A percentile compares a stretch with the other conserved stretches of the same genome.
These are phyloP conservation scores for Coilia nasus DNA, from an alignment of 2,797 vertebrate genomes.

Conservation along the genomic window DNA sequence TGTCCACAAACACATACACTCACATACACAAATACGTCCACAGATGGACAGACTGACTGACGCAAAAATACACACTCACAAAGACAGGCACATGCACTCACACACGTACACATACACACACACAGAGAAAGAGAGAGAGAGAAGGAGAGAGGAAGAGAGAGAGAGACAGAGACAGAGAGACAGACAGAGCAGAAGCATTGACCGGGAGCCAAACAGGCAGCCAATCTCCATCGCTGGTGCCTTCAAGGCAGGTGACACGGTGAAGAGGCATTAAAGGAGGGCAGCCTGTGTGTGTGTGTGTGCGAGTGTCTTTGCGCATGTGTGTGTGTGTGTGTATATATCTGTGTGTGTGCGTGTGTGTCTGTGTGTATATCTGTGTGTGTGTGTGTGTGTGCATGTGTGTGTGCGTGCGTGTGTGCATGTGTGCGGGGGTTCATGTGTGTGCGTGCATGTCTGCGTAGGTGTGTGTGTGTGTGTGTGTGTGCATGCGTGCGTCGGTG, in stretches of 20 bases:
- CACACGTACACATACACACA: not conserved
- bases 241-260: conserved; percentile 46
- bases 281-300: conserved; percentile 1
- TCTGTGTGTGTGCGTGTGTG: no score
- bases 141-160: not conserved
- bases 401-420: no score
- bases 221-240: conserved; percentile 32
- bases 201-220: conserved; percentile 31
- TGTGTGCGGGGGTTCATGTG: no score
- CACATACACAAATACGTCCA: no score
- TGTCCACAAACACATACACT: no score
- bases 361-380: no score
- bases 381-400: no score
- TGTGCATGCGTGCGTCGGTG: not conserved
- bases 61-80: not conserved
- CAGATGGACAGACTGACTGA: not conserved
- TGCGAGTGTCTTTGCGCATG: not conserved
- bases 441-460: no score
- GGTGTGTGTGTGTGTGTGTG: no score
- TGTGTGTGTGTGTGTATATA: not conserved
- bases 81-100: not conserved
- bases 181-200: conserved; percentile 26
- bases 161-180: not conserved
- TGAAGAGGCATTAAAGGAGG: conserved; percentile 25
- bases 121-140: not conserved